Evolutionary conservation across 2,113 vertebrate species (phyloP), one percentile per base, ranked within the genome.

Genomic region (Talpa occidentalis): DNA sequence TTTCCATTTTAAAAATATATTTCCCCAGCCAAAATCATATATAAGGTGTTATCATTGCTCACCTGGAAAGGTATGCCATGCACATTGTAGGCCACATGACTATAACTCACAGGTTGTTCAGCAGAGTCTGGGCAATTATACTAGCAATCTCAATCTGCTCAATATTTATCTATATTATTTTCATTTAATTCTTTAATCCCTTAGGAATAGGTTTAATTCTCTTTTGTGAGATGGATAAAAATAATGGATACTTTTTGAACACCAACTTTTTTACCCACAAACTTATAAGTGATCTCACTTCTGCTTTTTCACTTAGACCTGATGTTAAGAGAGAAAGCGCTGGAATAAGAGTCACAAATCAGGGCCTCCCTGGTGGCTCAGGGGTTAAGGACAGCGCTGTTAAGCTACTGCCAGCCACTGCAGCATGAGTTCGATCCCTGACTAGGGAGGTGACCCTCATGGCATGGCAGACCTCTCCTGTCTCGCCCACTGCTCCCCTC

Each of bases 261-360:
- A 76, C 2, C 24, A 12, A 66, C 52, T 54, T 70, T 64, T 90
- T 93, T 86, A 83, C 5, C n/a, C 32, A 40, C 24, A 81, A 60
- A 84, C 70, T 79, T 44, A 37, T 87, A 44, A 90, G 22, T 80
- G 35, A 62, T 26, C 9, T 73, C n/a, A 56, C 35, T 56, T 88
- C 32, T 79, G 7, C 10, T n/a, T 83, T 95, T 80, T 88, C 10
- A 66, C 28, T 88, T 82, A 44, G 19, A 74, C 24, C 59, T 56
- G 62, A 28, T 10, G 12, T 49, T 56, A 8, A n/a, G 42, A 73
- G 52, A 91, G 28, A 88, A 32, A 72, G 24, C 10, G 60, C n/a
- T 91, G n/a, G 42, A 92, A 69, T 67, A 37, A 56, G 8, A 88
- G n/a, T 85, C 40, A 92, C 70, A 62, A 90, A 83, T n/a, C n/a